Conservation (phyloP, 2,797 vertebrate species). For the Cyprinodon diabolis region DNA sequence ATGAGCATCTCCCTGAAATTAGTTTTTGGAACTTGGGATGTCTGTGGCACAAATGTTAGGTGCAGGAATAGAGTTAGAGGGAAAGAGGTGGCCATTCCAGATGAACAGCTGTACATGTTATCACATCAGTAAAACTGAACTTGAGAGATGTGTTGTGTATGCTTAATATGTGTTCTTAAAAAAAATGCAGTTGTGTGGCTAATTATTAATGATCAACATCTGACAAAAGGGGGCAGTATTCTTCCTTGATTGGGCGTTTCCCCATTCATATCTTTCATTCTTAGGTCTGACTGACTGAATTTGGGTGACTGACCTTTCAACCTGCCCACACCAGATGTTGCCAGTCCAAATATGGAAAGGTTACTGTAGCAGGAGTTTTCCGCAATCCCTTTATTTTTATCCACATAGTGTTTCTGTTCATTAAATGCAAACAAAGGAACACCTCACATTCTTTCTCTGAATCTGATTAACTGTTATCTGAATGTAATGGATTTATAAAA, state of each 20-base stretch:
- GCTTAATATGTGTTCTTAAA: background rate
- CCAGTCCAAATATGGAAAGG: conserved; percentile 19
- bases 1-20: too few relatives aligned
- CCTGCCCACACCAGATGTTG: conserved; percentile 45
- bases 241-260: conserved; percentile 22
- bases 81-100: conserved; percentile 1
- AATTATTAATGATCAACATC: conserved; percentile 4
- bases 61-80: background rate
- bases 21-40: too few relatives aligned
- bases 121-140: conserved; percentile 25
- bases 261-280: conserved; percentile 27
- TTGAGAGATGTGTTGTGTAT: conserved; percentile 7
- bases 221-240: conserved; percentile 62
- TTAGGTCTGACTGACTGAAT: conserved; percentile 26
- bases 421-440: background rate
- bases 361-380: conserved; percentile 23
- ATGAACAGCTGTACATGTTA: conserved; percentile 30
- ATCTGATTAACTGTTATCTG: conserved; percentile 5
- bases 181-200: conserved; percentile 3
- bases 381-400: conserved; percentile 23
- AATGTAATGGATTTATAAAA: conserved; percentile 1
- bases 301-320: conserved; percentile 22
- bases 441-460: background rate
- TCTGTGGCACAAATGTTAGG: too few relatives aligned
- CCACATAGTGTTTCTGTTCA: background rate